Percentiles rank a stretch among this genome's conserved stretches.
These are phyloP conservation scores for Chloebia gouldiae DNA, from an alignment of 2,113 vertebrate species.

Conservation along the genomic window DNA sequence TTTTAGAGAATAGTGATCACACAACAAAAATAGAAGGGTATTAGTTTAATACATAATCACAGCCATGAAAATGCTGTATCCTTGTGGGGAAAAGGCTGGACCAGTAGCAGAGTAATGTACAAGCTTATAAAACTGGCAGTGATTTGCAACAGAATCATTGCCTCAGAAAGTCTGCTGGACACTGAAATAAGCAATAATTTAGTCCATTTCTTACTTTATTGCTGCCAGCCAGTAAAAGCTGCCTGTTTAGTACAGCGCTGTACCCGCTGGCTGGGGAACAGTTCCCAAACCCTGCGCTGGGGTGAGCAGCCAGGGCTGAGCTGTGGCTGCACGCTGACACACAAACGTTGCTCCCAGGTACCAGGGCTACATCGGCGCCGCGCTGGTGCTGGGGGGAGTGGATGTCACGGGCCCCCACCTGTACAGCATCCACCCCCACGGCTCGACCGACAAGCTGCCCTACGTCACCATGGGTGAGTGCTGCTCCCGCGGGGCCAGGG, in stretches of 20 bases:
- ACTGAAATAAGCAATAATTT: rapidly evolving
- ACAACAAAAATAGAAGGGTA: rapidly evolving
- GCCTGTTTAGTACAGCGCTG: rapidly evolving
- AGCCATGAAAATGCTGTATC: background rate
- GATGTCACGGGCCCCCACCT: slow-evolving; percentile 92
- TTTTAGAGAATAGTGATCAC: background rate
- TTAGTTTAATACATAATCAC: background rate
- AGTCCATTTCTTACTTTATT: background rate
- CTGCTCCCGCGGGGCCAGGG: background rate
- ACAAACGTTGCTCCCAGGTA: slow-evolving; percentile 76
- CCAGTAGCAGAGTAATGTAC: background rate
- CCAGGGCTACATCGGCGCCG: slow-evolving; percentile 95
- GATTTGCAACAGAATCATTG: background rate
- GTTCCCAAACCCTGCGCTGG: rapidly evolving
- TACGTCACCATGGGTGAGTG: slow-evolving; percentile 96
- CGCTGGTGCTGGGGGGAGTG: slow-evolving; percentile 92
- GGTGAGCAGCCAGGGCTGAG: background rate
- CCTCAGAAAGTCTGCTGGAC: background rate
- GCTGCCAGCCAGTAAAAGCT: background rate
- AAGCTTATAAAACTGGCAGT: background rate
- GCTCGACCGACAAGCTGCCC: slow-evolving; percentile 96
- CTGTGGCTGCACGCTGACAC: background rate
- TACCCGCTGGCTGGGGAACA: rapidly evolving
- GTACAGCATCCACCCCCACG: slow-evolving; percentile 98
- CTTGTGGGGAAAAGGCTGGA: background rate